Evolutionary conservation across 2,888 invertebrate species (phyloP).

Genomic region (Parapristionchus giblindavisi): DNA sequence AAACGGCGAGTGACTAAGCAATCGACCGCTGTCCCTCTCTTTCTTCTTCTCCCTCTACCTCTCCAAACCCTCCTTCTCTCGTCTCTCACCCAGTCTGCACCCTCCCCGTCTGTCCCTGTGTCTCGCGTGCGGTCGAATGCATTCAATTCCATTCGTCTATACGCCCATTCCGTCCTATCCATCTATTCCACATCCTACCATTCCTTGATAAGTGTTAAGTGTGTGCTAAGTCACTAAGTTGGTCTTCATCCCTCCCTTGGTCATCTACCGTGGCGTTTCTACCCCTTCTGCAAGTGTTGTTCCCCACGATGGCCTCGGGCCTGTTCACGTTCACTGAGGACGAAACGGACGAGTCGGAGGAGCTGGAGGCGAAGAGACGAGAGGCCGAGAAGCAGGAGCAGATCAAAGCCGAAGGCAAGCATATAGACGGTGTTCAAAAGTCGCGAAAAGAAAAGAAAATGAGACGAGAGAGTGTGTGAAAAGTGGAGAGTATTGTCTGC

Average conservation of each 20-base stretch:
- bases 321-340: constrained; percentile 22
- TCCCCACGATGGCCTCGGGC: constrained; percentile 15
- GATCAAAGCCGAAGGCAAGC: too few relatives aligned
- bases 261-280: background rate
- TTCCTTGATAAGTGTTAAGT: background rate
- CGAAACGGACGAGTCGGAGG: constrained; percentile 58
- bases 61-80: constrained; percentile 1
- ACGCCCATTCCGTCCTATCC: background rate
- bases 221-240: background rate
- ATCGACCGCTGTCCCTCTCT: background rate
- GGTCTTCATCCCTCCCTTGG: background rate
- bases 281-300: background rate
- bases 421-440: too few relatives aligned
- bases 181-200: background rate
- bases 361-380: constrained; percentile 60
- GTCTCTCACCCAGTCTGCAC: background rate
- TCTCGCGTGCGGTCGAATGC: too few relatives aligned
- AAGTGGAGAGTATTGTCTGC: too few relatives aligned
- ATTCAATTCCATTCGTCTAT: too few relatives aligned
- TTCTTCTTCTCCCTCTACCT: constrained; percentile 10
- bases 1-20: background rate
- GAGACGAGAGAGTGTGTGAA: too few relatives aligned
- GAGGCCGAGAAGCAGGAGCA: too few relatives aligned
- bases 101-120: constrained; percentile 20
- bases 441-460: too few relatives aligned